Percentiles rank a stretch among this genome's conserved stretches.
phyloP scores from a whole-genome alignment of 2,888 invertebrate genomes.

The Eremobia ochroleuca region DNA sequence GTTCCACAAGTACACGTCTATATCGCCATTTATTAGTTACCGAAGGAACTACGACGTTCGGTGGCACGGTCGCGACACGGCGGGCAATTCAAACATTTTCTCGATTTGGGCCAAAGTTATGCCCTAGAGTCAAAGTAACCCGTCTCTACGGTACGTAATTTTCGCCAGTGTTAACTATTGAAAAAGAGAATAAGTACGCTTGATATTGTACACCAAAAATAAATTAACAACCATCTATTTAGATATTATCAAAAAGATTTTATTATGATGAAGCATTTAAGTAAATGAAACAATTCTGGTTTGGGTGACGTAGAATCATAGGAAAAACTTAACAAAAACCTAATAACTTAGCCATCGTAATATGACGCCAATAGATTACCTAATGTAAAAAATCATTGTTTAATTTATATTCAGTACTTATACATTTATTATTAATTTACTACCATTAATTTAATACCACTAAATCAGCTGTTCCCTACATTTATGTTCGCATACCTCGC shows the following conservation, averaged over 20 bases:
- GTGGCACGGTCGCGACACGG: too few species aligned
- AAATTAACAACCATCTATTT: neutral
- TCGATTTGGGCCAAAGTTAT: too few species aligned
- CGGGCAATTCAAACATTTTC: too few species aligned
- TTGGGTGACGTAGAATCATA: neutral
- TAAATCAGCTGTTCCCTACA: too few species aligned
- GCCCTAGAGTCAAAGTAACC: too few species aligned
- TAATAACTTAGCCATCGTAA: neutral
- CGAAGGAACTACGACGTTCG: too few species aligned
- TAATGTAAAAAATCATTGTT: neutral
- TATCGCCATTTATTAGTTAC: too few species aligned
- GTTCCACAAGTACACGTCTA: too few species aligned
- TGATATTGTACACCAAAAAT: neutral
- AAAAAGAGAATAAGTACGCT: neutral
- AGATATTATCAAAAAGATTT: neutral
- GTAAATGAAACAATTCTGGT: neutral
- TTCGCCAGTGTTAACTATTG: neutral
- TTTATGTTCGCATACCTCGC: too few species aligned
- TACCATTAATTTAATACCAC: too few species aligned
- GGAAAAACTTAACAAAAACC: neutral
- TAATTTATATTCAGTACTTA: neutral
- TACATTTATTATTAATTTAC: slow-evolving; percentile 3
- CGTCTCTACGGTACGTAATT: too few species aligned
- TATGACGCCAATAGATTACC: neutral
- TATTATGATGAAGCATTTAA: neutral